phyloP scores from a whole-genome alignment of 2,797 vertebrate species.

The Coccyzus lansbergi region DNA sequence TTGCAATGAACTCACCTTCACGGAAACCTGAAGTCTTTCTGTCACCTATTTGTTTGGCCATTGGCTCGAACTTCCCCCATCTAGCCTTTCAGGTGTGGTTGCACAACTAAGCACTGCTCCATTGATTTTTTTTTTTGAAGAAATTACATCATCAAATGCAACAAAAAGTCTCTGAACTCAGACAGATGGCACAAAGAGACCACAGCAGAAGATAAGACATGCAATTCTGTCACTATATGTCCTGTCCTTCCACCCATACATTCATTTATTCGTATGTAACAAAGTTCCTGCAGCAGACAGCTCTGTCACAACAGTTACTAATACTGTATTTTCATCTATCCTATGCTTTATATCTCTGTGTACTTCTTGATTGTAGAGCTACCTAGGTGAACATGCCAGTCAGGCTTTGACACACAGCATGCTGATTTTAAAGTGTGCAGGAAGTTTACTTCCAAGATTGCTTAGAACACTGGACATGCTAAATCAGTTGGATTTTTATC shows the following conservation, averaged over 20 bases:
- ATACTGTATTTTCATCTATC: not conserved
- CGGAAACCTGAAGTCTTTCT: not conserved
- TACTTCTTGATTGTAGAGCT: not conserved
- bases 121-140: not conserved
- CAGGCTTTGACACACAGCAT: not conserved
- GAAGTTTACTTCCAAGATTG: not conserved
- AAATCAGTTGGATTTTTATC: not conserved
- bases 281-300: not conserved
- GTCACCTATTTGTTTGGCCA: not conserved
- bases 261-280: not conserved
- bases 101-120: not conserved
- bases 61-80: not conserved
- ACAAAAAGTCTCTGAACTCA: not conserved
- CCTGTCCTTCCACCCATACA: not conserved
- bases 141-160: not conserved
- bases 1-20: not conserved
- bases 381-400: not conserved
- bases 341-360: not conserved
- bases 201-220: not conserved
- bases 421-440: not conserved
- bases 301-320: not conserved
- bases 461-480: not conserved
- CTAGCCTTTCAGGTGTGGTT: not conserved
- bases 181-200: not conserved
- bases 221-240: not conserved